These are phyloP conservation scores for Malurus cyaneus DNA, from an alignment of 2,113 vertebrate genomes.

Conservation along the genomic window DNA sequence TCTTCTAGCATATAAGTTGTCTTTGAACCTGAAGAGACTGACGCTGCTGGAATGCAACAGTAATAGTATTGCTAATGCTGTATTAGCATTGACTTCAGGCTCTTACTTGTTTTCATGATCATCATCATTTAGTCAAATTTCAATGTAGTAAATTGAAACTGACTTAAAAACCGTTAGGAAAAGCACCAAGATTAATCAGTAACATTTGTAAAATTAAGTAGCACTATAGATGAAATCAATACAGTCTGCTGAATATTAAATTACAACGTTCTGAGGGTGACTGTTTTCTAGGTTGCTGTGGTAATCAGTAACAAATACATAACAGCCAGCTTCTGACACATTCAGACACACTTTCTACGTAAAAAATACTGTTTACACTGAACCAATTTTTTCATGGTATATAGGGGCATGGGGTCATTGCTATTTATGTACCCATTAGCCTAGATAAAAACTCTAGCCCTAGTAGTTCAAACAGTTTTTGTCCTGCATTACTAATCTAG, in stretches of 20 bases:
- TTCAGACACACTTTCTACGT: neutral
- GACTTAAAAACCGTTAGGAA: neutral
- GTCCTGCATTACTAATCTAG: neutral
- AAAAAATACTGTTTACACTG: neutral
- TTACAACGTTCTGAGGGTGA: neutral
- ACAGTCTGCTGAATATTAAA: neutral
- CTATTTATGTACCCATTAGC: neutral
- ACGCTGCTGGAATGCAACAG: neutral
- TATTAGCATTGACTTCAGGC: neutral
- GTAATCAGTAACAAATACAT: neutral
- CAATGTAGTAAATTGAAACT: neutral
- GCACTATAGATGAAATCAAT: fast-evolving
- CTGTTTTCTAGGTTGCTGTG: neutral
- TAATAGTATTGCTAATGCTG: neutral
- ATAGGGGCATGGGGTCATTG: fast-evolving
- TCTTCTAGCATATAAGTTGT: neutral
- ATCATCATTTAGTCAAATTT: neutral
- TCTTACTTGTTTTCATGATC: neutral
- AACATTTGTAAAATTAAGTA: neutral
- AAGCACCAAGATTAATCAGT: neutral
- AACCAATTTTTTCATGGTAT: neutral
- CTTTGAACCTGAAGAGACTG: neutral
- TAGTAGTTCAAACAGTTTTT: neutral
- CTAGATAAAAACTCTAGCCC: neutral
- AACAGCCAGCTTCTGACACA: neutral